Conservation (phyloP, 2,797 vertebrate species). For the Carcharodon carcharias region DNA sequence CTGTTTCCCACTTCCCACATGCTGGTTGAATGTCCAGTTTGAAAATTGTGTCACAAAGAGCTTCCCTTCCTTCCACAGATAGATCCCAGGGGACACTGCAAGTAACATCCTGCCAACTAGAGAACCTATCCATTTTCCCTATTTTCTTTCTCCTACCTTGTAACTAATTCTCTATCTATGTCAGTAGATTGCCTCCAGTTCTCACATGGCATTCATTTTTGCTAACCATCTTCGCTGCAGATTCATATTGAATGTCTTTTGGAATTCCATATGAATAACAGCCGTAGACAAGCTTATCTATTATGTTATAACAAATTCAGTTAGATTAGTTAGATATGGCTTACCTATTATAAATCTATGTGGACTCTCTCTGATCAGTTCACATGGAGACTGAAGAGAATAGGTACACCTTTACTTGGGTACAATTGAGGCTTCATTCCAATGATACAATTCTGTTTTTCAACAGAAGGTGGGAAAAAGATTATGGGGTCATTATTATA, state of each 20-base stretch:
- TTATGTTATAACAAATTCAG: neutral
- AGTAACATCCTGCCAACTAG: neutral
- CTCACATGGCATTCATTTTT: neutral
- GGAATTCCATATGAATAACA: neutral
- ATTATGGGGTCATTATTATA: constrained; percentile 31
- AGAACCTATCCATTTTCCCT: neutral
- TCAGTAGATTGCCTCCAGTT: neutral
- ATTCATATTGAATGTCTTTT: neutral
- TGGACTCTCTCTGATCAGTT: neutral
- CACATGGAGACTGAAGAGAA: neutral
- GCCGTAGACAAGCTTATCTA: neutral
- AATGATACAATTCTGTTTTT: neutral
- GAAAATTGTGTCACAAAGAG: neutral
- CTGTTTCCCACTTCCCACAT: neutral
- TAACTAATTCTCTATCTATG: neutral
- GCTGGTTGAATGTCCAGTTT: neutral
- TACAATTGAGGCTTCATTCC: neutral
- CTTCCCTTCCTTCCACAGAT: neutral
- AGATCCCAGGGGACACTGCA: neutral
- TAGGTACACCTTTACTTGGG: neutral
- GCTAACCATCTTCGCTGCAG: neutral
- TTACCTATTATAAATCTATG: neutral
- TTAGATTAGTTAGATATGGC: neutral
- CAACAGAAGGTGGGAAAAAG: constrained; percentile 21
- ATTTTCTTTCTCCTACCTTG: neutral